Percentiles rank a stretch among this genome's conserved stretches.
Conservation (phyloP, 2,113 vertebrate genomes). For the Alethe castanea region DNA sequence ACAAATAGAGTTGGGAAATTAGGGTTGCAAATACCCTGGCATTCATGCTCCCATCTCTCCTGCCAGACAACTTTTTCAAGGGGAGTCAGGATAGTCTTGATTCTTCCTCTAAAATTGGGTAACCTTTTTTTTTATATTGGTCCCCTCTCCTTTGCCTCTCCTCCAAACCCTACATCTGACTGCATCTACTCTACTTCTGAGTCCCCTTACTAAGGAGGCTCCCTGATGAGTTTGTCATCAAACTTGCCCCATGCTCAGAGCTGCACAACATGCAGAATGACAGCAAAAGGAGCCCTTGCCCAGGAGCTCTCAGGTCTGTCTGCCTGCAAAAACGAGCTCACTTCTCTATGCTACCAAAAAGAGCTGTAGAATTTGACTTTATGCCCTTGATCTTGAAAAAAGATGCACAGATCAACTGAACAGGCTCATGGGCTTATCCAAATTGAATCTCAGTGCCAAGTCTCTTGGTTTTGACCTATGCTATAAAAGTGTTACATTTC, state of each 20-base stretch:
- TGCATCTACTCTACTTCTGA: background rate
- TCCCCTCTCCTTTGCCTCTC: background rate
- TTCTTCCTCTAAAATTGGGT: background rate
- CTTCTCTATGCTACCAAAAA: background rate
- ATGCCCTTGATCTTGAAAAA: background rate
- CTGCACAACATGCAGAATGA: background rate
- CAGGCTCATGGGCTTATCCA: background rate
- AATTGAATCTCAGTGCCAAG: constrained; percentile 13
- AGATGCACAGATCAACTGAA: background rate
- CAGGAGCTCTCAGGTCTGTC: background rate
- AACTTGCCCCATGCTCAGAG: background rate
- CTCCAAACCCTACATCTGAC: background rate
- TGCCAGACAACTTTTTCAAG: background rate
- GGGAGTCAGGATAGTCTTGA: background rate
- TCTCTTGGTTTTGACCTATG: background rate
- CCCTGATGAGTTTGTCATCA: background rate
- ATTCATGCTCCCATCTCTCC: background rate
- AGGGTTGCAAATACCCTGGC: background rate
- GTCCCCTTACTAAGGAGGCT: background rate
- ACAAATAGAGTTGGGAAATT: background rate
- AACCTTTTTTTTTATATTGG: too few relatives aligned
- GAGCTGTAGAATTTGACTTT: background rate
- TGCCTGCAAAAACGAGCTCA: background rate
- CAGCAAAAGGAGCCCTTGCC: rapidly evolving
- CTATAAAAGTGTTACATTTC: background rate